Percentiles rank a stretch among this genome's conserved stretches.
Conservation (phyloP, 2,113 vertebrate genomes). For the Salvelinus fontinalis region DNA sequence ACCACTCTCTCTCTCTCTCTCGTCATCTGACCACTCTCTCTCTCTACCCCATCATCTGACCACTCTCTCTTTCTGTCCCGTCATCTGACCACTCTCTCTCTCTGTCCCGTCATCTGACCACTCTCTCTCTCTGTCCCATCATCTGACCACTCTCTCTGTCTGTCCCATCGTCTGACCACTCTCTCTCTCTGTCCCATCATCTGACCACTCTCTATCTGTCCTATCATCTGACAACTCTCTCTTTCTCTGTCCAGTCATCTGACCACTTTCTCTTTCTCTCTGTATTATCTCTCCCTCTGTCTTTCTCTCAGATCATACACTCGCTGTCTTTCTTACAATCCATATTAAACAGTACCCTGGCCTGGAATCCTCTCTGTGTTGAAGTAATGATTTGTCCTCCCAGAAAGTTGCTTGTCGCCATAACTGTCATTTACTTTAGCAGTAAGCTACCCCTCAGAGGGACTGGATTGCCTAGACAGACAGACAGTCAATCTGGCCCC, state of each 20-base stretch:
- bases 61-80: slow-evolving; percentile 5
- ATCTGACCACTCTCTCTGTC: too few species aligned
- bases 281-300: not conserved
- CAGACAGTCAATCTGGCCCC: slow-evolving; percentile 1
- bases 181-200: too few species aligned
- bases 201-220: not conserved
- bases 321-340: not conserved
- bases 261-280: not conserved
- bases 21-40: too few species aligned
- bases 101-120: too few species aligned
- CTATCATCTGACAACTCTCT: not conserved
- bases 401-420: slow-evolving; percentile 9
- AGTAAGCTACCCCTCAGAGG: slow-evolving; percentile 38
- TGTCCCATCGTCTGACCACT: too few species aligned
- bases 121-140: too few species aligned
- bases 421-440: slow-evolving; percentile 38
- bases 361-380: slow-evolving; percentile 1
- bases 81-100: too few species aligned
- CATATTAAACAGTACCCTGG: not conserved
- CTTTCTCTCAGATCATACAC: not conserved
- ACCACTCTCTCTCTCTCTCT: too few species aligned
- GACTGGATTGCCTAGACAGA: slow-evolving; percentile 33
- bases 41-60: too few species aligned
- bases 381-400: slow-evolving; percentile 40
- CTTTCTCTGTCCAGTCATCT: slow-evolving; percentile 2